These are phyloP conservation scores for Protosalanx chinensis DNA, from an alignment of 2,797 vertebrate genomes.

Conservation along the genomic window DNA sequence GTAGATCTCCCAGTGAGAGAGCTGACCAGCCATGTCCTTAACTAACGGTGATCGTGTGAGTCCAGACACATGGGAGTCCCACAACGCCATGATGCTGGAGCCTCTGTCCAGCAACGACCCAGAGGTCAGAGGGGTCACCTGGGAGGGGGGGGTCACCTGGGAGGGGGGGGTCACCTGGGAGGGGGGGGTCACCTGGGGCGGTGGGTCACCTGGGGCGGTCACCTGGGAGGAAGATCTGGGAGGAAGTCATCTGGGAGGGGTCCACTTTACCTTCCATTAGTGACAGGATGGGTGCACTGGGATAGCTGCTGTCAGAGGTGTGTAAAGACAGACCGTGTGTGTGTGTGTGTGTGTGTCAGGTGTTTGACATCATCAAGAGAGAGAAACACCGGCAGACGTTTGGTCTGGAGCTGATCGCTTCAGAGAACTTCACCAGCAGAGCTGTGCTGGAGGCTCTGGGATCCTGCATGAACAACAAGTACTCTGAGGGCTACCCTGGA, in stretches of 20 bases:
- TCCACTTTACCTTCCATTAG: too few relatives aligned
- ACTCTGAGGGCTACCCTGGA: conserved; percentile 96
- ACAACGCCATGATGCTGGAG: conserved; percentile 87
- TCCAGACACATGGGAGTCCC: conserved; percentile 77
- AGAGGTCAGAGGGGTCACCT: conserved; percentile 73
- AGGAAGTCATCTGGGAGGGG: neutral
- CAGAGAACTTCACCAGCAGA: conserved; percentile 94
- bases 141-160: too few relatives aligned
- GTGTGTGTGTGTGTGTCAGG: conserved; percentile 56
- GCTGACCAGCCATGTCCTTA: conserved; percentile 67
- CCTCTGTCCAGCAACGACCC: conserved; percentile 79
- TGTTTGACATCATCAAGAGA: conserved; percentile 89
- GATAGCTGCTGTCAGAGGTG: neutral
- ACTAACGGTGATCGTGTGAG: conserved; percentile 46
- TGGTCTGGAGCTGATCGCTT: conserved; percentile 91
- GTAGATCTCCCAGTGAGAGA: conserved; percentile 12
- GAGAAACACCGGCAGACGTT: conserved; percentile 87
- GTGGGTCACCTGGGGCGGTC: too few relatives aligned
- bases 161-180: too few relatives aligned
- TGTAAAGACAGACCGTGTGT: neutral
- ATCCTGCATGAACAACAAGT: conserved; percentile 98
- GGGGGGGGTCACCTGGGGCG: too few relatives aligned
- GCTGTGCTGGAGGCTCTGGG: conserved; percentile 93
- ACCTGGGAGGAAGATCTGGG: conserved; percentile 18
- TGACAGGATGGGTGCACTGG: too few relatives aligned